Base-by-base conservation (phyloP, 1,140 invertebrate species). In the Metaphire vulgaris region DNA sequence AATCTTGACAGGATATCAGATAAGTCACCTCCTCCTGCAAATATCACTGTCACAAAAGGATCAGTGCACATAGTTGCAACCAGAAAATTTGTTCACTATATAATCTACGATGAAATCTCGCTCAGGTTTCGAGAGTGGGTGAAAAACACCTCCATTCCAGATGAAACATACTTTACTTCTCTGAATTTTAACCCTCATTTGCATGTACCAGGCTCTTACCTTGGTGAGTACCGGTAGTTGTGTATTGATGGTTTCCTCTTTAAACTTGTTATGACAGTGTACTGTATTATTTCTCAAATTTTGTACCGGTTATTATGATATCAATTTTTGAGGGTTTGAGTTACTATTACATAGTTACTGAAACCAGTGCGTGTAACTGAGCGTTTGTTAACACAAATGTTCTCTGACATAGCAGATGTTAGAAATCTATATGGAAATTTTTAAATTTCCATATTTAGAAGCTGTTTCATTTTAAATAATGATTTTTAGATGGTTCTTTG, bases 11-110 rank as follows among this genome's bases (percentile, higher is more conserved):
- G 41, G 21, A 56, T 21, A 56, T 6, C 41, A 12, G 6, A 56
- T 21, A 56, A 56, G 41, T 21, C 41, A 56, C 33, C 16, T 26
- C 65, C 76, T 12, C 78, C 78, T 15, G 33, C 69, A 28, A 33
- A 33, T 28, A 56, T 78, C n/a, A 76, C 29, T 15, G 72, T 80
- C 33, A 71, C 41, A 21, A 80, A 80, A 68, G 79, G 79, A 0
- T 76, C 71, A 1, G 75, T 68, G 12, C 77, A 78, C 67, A 31
- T 76, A 33, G 76, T 72, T n/a, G 29, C 76, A 15, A 67, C 56
- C 31, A 70, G 78, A 68, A 68, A 65, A 26, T 80, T 80, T 72
- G 74, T 78, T 29, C 34, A 78, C 29, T 78, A 72, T 71, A 26
- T 34, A 1, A 21, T 79, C 16, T 56, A 72, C 29, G 73, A 79